phyloP scores from a whole-genome alignment of 2,888 invertebrate species.

The Pristionchus mayeri region DNA sequence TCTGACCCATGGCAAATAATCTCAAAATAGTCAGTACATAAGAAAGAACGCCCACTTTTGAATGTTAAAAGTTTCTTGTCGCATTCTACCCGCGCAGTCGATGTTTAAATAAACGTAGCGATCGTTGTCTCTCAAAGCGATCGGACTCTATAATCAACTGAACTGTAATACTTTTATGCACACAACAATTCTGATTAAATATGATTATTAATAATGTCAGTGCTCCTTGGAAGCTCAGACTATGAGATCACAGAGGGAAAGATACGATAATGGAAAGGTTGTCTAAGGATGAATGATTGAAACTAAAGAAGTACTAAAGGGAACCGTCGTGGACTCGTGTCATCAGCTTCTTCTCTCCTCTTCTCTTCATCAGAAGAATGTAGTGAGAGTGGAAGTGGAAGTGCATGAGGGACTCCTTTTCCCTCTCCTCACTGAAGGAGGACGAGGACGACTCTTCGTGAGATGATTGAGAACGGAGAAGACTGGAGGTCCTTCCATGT shows the following conservation, averaged over 20 bases:
- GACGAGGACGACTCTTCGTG: slow-evolving; percentile 60
- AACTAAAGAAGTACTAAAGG: neutral
- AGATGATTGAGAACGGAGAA: slow-evolving; percentile 60
- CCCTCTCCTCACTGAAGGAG: slow-evolving; percentile 52
- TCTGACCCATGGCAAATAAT: too few species aligned
- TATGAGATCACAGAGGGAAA: slow-evolving; percentile 13
- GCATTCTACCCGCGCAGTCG: too few species aligned
- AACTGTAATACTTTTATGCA: neutral
- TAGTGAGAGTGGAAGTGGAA: slow-evolving; percentile 28
- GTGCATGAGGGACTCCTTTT: slow-evolving; percentile 22
- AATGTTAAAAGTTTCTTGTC: too few species aligned
- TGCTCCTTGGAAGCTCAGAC: neutral
- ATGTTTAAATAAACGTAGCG: too few species aligned
- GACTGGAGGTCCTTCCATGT: slow-evolving; percentile 71
- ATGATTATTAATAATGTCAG: neutral
- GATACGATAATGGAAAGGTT: slow-evolving; percentile 13
- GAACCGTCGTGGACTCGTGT: neutral
- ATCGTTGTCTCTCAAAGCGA: too few species aligned
- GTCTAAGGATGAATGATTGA: slow-evolving; percentile 1
- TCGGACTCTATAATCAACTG: too few species aligned
- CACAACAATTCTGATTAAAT: slow-evolving; percentile 19
- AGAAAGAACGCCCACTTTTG: too few species aligned
- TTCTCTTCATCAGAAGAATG: slow-evolving; percentile 25
- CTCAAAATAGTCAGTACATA: too few species aligned
- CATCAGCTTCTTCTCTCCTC: too few species aligned